phyloP scores from a whole-genome alignment of 1,140 invertebrate species.

The Bombus waltoni region DNA sequence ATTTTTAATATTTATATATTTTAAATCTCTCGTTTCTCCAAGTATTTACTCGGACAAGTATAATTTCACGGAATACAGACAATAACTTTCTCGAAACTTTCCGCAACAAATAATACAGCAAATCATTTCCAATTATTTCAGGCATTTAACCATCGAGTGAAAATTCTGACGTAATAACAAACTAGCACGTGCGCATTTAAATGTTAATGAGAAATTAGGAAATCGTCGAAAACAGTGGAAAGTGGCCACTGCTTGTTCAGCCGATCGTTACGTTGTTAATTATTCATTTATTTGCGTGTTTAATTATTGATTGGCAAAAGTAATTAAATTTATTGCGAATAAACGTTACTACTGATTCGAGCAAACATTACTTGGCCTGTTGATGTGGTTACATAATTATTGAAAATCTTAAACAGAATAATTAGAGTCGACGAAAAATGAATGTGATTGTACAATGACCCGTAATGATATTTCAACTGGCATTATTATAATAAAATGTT shows the following conservation, averaged over 20 bases:
- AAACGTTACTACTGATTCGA: not conserved
- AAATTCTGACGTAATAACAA: no score
- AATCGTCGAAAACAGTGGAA: not conserved
- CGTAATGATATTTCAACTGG: not conserved
- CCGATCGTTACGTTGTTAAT: not conserved
- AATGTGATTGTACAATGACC: not conserved
- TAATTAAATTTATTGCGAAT: not conserved
- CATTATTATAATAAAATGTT: not conserved
- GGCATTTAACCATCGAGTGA: not conserved
- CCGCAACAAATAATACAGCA: no score
- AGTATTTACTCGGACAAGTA: not conserved
- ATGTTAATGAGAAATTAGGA: not conserved
- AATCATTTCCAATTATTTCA: not conserved
- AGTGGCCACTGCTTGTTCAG: not conserved
- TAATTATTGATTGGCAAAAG: not conserved
- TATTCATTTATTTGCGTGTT: not conserved
- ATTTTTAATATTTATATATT: no score
- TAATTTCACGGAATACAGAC: not conserved
- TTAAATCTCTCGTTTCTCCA: no score
- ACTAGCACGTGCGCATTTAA: no score
- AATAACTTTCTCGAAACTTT: no score
- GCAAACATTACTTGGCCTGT: not conserved
- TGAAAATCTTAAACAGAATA: not conserved
- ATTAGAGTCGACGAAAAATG: not conserved
- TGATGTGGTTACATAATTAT: not conserved